Percentiles rank a stretch among this genome's conserved stretches.
Evolutionary conservation across 2,888 invertebrate genomes (phyloP).

Genomic region (Sicus ferrugineus): DNA sequence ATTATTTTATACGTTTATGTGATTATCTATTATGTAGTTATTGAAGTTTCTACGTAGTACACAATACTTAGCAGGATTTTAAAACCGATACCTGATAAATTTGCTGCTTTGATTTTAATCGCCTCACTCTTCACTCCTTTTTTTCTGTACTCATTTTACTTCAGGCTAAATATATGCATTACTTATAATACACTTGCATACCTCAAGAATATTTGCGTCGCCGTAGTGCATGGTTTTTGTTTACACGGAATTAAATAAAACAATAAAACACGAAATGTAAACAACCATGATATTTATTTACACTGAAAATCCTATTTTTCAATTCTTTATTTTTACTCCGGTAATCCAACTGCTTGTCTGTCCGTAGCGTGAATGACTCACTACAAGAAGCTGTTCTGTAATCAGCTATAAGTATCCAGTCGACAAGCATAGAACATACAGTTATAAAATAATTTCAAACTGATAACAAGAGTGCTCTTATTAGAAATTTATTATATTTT

Average conservation of each 20-base stretch:
- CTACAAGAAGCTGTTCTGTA: not conserved
- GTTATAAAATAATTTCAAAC: not conserved
- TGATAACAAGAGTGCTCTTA: not conserved
- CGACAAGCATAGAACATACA: too few species aligned
- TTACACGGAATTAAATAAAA: not conserved
- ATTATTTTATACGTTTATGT: too few species aligned
- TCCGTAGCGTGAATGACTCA: conserved; percentile 20
- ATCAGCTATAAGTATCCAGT: not conserved
- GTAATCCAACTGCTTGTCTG: conserved; percentile 3
- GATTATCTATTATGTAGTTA: too few species aligned
- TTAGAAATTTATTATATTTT: not conserved
- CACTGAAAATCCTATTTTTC: conserved; percentile 14
- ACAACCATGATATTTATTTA: conserved; percentile 16
- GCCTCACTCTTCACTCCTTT: too few species aligned
- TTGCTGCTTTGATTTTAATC: too few species aligned
- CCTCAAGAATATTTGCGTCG: too few species aligned
- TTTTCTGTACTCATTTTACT: too few species aligned
- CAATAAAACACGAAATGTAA: conserved; percentile 9
- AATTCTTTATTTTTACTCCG: conserved; percentile 9
- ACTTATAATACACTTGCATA: too few species aligned
- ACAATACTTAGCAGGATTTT: too few species aligned
- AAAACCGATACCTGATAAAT: too few species aligned
- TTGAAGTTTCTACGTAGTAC: too few species aligned
- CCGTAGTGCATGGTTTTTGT: not conserved
- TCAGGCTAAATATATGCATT: too few species aligned